phyloP scores from a whole-genome alignment of 2,888 invertebrate genomes.

The Tuberolachnus salignus region DNA sequence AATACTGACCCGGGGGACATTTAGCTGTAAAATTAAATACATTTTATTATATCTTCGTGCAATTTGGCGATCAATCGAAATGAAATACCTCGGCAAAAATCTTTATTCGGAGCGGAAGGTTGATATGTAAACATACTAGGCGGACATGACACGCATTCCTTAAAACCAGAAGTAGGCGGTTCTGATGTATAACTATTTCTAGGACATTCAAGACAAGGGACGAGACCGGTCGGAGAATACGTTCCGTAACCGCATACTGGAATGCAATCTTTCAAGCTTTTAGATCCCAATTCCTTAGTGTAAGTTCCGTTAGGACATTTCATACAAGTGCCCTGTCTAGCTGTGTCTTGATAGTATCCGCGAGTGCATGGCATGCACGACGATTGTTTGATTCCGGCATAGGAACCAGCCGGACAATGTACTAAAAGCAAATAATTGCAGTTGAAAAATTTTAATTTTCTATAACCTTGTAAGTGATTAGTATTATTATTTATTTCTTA shows the following conservation, averaged over 20 bases:
- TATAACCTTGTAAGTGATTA: not conserved
- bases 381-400: slow-evolving; percentile 87
- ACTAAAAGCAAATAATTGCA: slow-evolving; percentile 68
- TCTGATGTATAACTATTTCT: slow-evolving; percentile 87
- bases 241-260: slow-evolving; percentile 96
- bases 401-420: slow-evolving; percentile 96
- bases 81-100: slow-evolving; percentile 71
- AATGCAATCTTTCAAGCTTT: slow-evolving; percentile 82
- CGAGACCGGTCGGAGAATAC: slow-evolving; percentile 91
- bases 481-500: slow-evolving; percentile 65
- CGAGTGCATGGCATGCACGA: slow-evolving; percentile 88
- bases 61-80: not conserved
- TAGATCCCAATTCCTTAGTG: slow-evolving; percentile 82
- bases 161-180: slow-evolving; percentile 88
- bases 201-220: slow-evolving; percentile 92
- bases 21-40: slow-evolving; percentile 67
- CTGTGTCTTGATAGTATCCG: slow-evolving; percentile 92
- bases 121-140: slow-evolving; percentile 88
- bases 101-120: slow-evolving; percentile 83
- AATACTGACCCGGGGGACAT: slow-evolving; percentile 88
- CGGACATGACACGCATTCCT: slow-evolving; percentile 92
- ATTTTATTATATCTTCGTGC: not conserved
- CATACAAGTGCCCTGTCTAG: slow-evolving; percentile 86
- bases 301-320: slow-evolving; percentile 92
- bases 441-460: not conserved